A percentile compares a stretch with the other conserved stretches of the same genome.
Conservation (phyloP, 2,888 invertebrate genomes). For the Elysia crispata region DNA sequence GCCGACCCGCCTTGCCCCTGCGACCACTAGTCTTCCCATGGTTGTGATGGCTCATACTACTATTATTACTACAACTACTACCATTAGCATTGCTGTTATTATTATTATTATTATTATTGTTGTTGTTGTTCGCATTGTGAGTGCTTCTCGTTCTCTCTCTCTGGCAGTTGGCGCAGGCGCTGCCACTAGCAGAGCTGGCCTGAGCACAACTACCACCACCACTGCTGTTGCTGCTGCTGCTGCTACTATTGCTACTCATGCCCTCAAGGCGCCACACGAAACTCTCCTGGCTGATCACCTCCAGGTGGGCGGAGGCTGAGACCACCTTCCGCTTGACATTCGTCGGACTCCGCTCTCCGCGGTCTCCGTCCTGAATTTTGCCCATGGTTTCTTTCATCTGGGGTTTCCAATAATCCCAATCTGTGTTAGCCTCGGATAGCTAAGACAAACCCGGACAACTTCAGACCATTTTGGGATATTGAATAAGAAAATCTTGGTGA, state of each 20-base stretch:
- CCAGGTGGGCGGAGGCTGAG: constrained; percentile 62
- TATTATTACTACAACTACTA: no score
- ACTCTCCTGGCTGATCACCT: constrained; percentile 68
- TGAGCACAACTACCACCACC: constrained; percentile 39
- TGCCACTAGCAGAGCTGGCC: constrained; percentile 63
- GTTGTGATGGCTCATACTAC: constrained; percentile 13
- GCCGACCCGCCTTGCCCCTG: constrained; percentile 53
- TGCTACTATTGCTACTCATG: constrained; percentile 51
- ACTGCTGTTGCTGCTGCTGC: constrained; percentile 70
- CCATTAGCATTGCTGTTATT: background rate
- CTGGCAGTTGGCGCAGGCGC: constrained; percentile 72
- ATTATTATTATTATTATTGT: background rate
- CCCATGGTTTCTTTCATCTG: constrained; percentile 39
- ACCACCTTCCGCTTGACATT: constrained; percentile 64
- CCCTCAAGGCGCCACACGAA: constrained; percentile 64
- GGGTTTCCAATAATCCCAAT: background rate
- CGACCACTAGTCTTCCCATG: constrained; percentile 45
- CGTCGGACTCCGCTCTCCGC: constrained; percentile 18
- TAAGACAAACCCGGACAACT: background rate
- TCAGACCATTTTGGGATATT: no score
- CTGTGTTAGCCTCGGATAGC: background rate
- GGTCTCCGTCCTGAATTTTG: constrained; percentile 42
- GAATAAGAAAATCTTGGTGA: no score
- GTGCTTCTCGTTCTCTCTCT: constrained; percentile 60
- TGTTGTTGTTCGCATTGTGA: constrained; percentile 17